Base-by-base conservation (phyloP, 2,113 vertebrate species). In the Phaetusa simplex region DNA sequence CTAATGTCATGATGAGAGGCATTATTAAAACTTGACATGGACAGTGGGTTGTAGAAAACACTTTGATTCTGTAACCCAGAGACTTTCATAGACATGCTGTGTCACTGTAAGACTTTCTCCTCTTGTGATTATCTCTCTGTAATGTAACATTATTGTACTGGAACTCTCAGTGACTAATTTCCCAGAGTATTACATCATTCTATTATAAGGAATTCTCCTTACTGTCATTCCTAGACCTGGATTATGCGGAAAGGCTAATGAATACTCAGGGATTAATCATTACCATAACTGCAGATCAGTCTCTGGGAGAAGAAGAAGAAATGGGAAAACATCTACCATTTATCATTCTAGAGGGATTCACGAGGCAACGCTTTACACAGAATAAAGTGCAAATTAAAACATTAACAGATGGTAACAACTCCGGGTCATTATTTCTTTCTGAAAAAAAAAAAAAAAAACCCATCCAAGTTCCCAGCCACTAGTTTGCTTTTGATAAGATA, bases 171-270 rank as follows among this genome's bases (percentile, higher is more conserved):
- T 76, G 85, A 61, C 72, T 95, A 56, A 95, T 95, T 92, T 96
- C 56, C 34, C 56, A 45, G 36, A 93, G 77, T 66, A 91, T 95
- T 88, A 82, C 76, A 76, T 93, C 76, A 89, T 80, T 93, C 52
- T 67, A 26, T 72, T 86, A 32, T 79, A 67, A 92, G 73, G 86
- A 97, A 92, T 86, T 73, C 87, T 93, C 45, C 78, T 96, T 82
- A 79, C 58, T 95, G 94, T 89, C 77, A 30, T 90, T 95, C 52
- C 56, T 62, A 76, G 62, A 91, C 49, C 61, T 81, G 76, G 95
- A 92, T 93, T 92, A 90, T 47, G 29, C 20, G 67, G 73, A 86
- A 79, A 87, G 8, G 61, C 36, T 95, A 90, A 95, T 90, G 62
- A 95, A 71, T 84, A 82, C 61, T 71, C 13, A 59, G 66, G 61